phyloP scores from a whole-genome alignment of 2,888 invertebrate species.

The Euspilapteryx auroguttella region DNA sequence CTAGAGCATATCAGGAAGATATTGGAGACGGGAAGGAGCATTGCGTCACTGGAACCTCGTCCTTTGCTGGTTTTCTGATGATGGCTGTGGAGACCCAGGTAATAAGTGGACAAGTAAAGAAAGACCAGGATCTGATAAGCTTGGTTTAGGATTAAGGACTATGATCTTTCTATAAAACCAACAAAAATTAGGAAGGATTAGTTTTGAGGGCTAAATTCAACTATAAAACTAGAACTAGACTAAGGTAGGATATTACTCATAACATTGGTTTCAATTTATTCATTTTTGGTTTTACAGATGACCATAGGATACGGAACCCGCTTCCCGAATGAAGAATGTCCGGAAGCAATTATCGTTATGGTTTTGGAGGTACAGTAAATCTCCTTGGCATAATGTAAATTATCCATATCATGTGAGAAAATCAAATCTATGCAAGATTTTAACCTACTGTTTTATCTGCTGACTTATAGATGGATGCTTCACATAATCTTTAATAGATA shows the following conservation, averaged over 20 bases:
- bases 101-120: too few species aligned
- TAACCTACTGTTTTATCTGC: neutral
- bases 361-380: slow-evolving; percentile 69
- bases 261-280: neutral
- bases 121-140: too few species aligned
- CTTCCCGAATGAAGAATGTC: slow-evolving; percentile 81
- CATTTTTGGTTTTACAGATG: slow-evolving; percentile 36
- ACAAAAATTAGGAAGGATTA: too few species aligned
- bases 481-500: too few species aligned
- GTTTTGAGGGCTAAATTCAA: too few species aligned
- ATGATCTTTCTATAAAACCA: too few species aligned
- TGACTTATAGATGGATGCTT: too few species aligned
- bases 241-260: neutral
- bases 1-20: slow-evolving; percentile 77
- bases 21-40: slow-evolving; percentile 65
- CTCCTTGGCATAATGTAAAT: too few species aligned
- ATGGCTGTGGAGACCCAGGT: slow-evolving; percentile 89
- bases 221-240: too few species aligned
- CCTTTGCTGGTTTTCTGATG: slow-evolving; percentile 69
- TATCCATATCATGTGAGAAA: too few species aligned
- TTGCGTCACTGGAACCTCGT: slow-evolving; percentile 63
- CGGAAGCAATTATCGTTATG: slow-evolving; percentile 80
- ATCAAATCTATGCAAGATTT: too few species aligned
- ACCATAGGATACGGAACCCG: slow-evolving; percentile 85
- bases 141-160: too few species aligned